A percentile compares a stretch with the other conserved stretches of the same genome.
These are phyloP conservation scores for Homarus gammarus DNA, from an alignment of 2,888 invertebrate genomes.

Conservation along the genomic window DNA sequence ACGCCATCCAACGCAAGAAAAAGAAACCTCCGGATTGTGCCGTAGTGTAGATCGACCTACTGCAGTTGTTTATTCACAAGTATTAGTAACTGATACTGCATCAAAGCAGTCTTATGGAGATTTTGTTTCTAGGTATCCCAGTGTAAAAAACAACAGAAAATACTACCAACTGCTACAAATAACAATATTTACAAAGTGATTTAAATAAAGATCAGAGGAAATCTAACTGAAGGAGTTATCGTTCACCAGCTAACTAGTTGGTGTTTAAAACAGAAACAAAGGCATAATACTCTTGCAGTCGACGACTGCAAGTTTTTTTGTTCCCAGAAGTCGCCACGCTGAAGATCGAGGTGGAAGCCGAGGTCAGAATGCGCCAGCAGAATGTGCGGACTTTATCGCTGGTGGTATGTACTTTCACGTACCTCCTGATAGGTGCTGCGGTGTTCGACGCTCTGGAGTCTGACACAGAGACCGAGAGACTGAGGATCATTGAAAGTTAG, in stretches of 20 bases:
- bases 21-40: not conserved
- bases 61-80: too few relatives aligned
- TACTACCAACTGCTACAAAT: too few relatives aligned
- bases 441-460: conserved; percentile 99
- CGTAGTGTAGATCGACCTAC: too few relatives aligned
- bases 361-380: conserved; percentile 96
- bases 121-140: too few relatives aligned
- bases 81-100: too few relatives aligned
- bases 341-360: conserved; percentile 65
- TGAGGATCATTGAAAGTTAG: conserved; percentile 63
- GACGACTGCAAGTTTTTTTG: not conserved
- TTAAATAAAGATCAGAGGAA: too few relatives aligned
- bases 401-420: conserved; percentile 99
- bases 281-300: not conserved
- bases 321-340: not conserved
- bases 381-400: conserved; percentile 99
- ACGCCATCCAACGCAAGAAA: not conserved
- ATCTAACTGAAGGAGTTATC: too few relatives aligned
- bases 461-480: conserved; percentile 82
- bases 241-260: not conserved
- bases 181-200: too few relatives aligned
- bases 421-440: conserved; percentile 98
- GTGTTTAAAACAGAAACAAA: not conserved
- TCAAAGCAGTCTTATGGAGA: too few relatives aligned
- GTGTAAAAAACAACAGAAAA: too few relatives aligned